phyloP scores from a whole-genome alignment of 2,113 vertebrate genomes.

The Eulemur macaco region DNA sequence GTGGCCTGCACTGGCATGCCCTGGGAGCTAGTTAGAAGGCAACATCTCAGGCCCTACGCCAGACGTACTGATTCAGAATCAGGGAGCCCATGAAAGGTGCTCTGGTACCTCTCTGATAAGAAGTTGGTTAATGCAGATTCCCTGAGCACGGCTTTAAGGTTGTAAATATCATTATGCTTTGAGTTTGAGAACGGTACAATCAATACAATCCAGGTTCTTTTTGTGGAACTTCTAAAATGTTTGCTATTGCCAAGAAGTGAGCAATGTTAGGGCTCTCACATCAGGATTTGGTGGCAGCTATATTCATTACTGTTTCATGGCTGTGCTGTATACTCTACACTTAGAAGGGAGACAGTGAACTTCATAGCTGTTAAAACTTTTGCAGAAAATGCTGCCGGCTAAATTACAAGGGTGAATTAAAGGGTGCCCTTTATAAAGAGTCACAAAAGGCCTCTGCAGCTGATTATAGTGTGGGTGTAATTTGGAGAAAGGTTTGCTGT shows the following conservation, averaged over 20 bases:
- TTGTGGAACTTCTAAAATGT: neutral
- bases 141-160: neutral
- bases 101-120: neutral
- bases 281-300: slow-evolving; percentile 11
- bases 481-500: slow-evolving; percentile 67
- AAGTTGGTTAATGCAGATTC: neutral
- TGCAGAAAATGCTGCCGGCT: slow-evolving; percentile 57
- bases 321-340: neutral
- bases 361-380: slow-evolving; percentile 61
- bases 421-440: slow-evolving; percentile 74
- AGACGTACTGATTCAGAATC: neutral
- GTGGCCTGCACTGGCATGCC: too few relatives aligned
- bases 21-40: neutral
- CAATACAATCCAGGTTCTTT: neutral
- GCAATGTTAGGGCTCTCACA: neutral
- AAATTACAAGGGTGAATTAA: slow-evolving; percentile 76
- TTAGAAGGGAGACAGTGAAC: neutral
- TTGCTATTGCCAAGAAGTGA: neutral
- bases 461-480: slow-evolving; percentile 72
- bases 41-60: too few relatives aligned
- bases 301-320: neutral
- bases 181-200: neutral
- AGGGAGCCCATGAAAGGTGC: neutral
- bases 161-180: neutral
- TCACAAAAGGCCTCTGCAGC: slow-evolving; percentile 69